Base-by-base conservation (phyloP, 2,113 vertebrate species). In the Rhizomys pruinosus region DNA sequence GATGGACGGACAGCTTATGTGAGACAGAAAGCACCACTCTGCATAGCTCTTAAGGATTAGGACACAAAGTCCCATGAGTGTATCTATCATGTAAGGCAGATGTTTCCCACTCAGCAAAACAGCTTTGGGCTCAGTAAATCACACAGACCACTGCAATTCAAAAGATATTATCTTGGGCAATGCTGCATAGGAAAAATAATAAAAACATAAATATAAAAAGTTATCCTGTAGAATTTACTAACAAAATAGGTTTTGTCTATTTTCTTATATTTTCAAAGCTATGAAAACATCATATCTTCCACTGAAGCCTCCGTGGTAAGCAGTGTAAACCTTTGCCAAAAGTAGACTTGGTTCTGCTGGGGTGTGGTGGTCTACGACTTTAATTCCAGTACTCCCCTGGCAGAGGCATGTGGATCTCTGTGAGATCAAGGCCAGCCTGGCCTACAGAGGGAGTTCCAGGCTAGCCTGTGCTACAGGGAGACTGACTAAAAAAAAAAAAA, bases 181-280 rank as follows among this genome's bases (percentile, higher is more conserved):
- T 74, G 66, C 68, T 59, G 17, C 92, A 59, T 20, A 76, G 86
- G 34, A 95, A 97, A 95, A 29, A 84, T 86, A 97, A 90, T 6
- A 96, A 84, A 64, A 72, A 68, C 73, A 95, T 76, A 69, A 93
- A 95, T 19, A 96, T 42, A 82, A 37, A 10, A 96, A 66, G 39
- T 52, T 89, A 95, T 64, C 59, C 7, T 94, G 61, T 77, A 96
- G 81, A 61, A 95, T 94, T 96, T 81, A 96, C 86, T 88, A 97
- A 90, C 12, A 69, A 92, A 92, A 55, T 93, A 78, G 37, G 39
- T 29, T 96, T 95, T 74, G 42, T 63, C 9, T 55, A 25, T 79
- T 94, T 92, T 84, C n/a, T 79, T 94, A 86, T 82, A 79, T 88
- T 84, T 95, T 93, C 84, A 59, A 97, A 96, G 63, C 52, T 94